These are phyloP conservation scores for Argyrosomus regius DNA, from an alignment of 2,797 vertebrate species.

Conservation along the genomic window DNA sequence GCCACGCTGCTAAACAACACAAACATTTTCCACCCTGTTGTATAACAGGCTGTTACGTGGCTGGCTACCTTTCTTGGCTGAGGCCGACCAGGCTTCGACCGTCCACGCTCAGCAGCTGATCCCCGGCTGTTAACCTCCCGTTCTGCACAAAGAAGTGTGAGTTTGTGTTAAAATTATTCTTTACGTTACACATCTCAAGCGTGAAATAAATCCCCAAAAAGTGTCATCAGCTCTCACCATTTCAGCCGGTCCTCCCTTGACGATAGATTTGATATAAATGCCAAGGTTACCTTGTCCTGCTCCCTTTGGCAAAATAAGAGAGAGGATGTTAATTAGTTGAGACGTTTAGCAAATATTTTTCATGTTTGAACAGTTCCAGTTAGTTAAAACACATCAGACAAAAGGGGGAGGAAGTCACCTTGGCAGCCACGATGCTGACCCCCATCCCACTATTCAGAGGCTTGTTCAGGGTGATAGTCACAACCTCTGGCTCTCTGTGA, in stretches of 20 bases:
- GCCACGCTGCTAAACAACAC: background rate
- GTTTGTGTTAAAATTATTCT: background rate
- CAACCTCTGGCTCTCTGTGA: slow-evolving; percentile 85
- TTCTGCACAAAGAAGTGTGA: slow-evolving; percentile 81
- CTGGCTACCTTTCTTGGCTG: slow-evolving; percentile 92
- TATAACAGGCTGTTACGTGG: background rate
- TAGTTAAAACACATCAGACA: slow-evolving; percentile 1
- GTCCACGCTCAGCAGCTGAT: slow-evolving; percentile 94
- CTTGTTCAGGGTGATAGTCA: slow-evolving; percentile 91
- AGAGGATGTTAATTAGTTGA: slow-evolving; percentile 3
- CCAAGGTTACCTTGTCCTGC: slow-evolving; percentile 92
- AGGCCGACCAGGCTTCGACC: slow-evolving; percentile 92
- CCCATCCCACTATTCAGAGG: slow-evolving; percentile 92
- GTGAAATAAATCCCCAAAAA: background rate
- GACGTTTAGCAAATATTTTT: slow-evolving; percentile 1
- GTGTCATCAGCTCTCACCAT: slow-evolving; percentile 85
- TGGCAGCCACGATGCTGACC: slow-evolving; percentile 96
- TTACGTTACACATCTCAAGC: background rate
- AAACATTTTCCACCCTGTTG: background rate
- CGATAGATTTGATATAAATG: slow-evolving; percentile 97
- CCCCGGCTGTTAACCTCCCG: slow-evolving; percentile 90
- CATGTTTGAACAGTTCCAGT: slow-evolving; percentile 11
- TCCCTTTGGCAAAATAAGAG: slow-evolving; percentile 81
- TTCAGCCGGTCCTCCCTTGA: slow-evolving; percentile 93
- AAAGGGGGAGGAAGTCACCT: slow-evolving; percentile 82